Percentiles rank a stretch among this genome's conserved stretches.
phyloP scores from a whole-genome alignment of 1,140 invertebrate species.

The Hormaphis cornu region DNA sequence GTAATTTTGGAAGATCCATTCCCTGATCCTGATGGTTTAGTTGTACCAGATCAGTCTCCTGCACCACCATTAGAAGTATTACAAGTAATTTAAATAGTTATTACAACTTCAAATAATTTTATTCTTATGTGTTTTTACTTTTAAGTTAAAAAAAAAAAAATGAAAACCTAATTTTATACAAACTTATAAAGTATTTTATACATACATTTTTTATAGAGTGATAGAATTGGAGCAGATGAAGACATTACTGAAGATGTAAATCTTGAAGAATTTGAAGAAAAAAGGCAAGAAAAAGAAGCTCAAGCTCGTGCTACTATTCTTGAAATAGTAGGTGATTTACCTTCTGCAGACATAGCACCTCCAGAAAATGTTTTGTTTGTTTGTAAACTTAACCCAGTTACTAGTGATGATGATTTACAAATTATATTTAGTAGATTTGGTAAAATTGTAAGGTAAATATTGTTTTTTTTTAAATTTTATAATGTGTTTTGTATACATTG shows the following conservation, averaged over 20 bases:
- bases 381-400: slow-evolving; percentile 99
- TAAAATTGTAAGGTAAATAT: slow-evolving; percentile 62
- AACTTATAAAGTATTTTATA: neutral
- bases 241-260: slow-evolving; percentile 75
- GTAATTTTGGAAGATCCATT: slow-evolving; percentile 94
- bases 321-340: slow-evolving; percentile 97
- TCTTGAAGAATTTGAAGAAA: slow-evolving; percentile 74
- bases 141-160: neutral
- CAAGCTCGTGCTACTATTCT: slow-evolving; percentile 93
- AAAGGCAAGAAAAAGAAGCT: slow-evolving; percentile 83
- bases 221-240: slow-evolving; percentile 88
- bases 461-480: slow-evolving; percentile 13
- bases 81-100: slow-evolving; percentile 44
- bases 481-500: too few relatives aligned
- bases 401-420: slow-evolving; percentile 92
- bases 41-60: slow-evolving; percentile 74
- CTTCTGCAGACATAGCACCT: slow-evolving; percentile 92
- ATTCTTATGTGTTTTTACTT: neutral
- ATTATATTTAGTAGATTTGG: slow-evolving; percentile 98
- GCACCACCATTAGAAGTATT: slow-evolving; percentile 67
- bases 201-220: slow-evolving; percentile 49
- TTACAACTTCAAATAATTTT: neutral
- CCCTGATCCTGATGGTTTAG: slow-evolving; percentile 70
- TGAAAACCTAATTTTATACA: neutral
- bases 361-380: slow-evolving; percentile 99